A percentile compares a stretch with the other conserved stretches of the same genome.
Evolutionary conservation across 2,797 vertebrate species (phyloP).

Genomic region (Uromys caudimaculatus): DNA sequence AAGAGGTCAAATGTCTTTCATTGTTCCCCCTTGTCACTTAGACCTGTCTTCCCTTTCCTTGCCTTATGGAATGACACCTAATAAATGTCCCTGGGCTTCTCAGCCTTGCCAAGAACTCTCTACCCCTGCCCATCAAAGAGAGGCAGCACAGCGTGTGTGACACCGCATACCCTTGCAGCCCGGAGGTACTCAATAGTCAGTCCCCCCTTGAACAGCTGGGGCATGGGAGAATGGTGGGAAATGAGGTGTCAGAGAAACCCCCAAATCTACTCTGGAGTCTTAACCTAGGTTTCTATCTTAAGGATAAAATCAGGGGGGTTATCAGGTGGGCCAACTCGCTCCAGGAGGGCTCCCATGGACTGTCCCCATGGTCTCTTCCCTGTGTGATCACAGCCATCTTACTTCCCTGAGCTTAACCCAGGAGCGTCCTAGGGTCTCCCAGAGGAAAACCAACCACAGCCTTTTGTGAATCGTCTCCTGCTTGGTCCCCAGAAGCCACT

Average conservation of each 20-base stretch:
- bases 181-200: not conserved
- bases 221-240: not conserved
- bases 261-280: not conserved
- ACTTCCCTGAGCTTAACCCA: not conserved
- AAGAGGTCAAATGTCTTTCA: not conserved
- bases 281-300: not conserved
- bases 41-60: not conserved
- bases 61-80: not conserved
- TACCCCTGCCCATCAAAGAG: not conserved
- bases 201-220: not conserved
- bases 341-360: accelerated
- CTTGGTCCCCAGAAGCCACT: not conserved
- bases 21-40: not conserved
- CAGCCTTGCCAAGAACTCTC: not conserved
- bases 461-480: not conserved
- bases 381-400: accelerated
- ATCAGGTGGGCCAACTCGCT: not conserved
- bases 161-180: not conserved
- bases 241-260: not conserved
- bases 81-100: not conserved
- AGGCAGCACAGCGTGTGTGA: not conserved
- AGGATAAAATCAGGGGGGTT: not conserved
- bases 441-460: not conserved
- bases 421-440: not conserved
- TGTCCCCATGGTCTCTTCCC: not conserved